Evolutionary conservation across 2,797 vertebrate genomes (phyloP).

Genomic region (Rhincodon typus): DNA sequence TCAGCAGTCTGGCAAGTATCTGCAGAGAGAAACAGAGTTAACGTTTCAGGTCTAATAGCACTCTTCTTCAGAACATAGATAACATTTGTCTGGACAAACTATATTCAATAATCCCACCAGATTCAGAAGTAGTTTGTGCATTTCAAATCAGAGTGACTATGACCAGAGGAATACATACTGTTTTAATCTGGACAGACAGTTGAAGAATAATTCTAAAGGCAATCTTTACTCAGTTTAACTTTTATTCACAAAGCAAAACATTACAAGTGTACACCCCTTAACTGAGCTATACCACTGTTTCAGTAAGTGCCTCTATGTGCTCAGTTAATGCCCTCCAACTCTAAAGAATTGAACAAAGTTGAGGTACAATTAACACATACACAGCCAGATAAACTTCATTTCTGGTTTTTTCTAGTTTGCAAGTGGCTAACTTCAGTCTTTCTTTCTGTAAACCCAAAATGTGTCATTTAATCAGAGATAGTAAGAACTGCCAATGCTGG

Average conservation of each 20-base stretch:
- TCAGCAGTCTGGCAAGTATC: too few relatives aligned
- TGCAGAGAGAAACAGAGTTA: too few relatives aligned
- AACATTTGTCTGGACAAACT: background rate
- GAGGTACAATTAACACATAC: background rate
- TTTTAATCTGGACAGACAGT: background rate
- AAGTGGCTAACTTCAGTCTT: background rate
- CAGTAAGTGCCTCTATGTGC: background rate
- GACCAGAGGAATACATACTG: background rate
- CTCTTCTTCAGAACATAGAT: background rate
- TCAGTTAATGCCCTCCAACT: background rate
- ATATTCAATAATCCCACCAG: background rate
- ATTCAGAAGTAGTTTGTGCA: background rate
- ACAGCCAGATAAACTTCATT: background rate
- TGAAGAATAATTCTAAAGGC: background rate
- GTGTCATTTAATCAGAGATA: background rate
- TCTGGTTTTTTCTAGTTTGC: background rate
- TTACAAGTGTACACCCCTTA: background rate
- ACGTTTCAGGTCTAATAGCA: too few relatives aligned
- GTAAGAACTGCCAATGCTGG: too few relatives aligned
- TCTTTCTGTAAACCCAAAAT: background rate
- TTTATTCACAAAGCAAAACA: background rate
- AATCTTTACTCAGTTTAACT: background rate
- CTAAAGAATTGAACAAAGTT: background rate
- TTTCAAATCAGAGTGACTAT: background rate
- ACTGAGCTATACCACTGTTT: background rate